Evolutionary conservation across 2,113 vertebrate genomes (phyloP).

Genomic region (Pteropus alecto): DNA sequence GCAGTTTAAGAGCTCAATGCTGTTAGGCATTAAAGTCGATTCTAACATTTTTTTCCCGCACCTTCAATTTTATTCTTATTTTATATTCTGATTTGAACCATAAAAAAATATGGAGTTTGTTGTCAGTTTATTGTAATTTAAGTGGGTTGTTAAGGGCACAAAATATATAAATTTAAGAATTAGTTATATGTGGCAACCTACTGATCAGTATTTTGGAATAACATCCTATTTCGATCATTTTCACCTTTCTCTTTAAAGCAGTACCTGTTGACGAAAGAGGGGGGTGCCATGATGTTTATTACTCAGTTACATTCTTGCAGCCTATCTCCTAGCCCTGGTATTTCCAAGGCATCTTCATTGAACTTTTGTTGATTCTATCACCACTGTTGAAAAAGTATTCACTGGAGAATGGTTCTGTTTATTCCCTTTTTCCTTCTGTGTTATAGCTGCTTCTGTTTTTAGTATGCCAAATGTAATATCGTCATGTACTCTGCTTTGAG

Average conservation of each 20-base stretch:
- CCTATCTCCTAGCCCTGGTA: background rate
- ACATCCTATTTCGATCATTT: background rate
- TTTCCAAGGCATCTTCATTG: background rate
- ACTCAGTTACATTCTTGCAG: background rate
- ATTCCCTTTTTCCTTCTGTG: background rate
- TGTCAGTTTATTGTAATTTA: background rate
- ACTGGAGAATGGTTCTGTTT: background rate
- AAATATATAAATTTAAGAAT: background rate
- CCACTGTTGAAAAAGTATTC: background rate
- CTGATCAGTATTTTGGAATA: background rate
- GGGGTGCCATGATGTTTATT: accelerated
- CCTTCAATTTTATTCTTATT: background rate
- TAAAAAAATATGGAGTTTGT: background rate
- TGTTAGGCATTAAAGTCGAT: background rate
- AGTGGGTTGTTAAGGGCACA: background rate
- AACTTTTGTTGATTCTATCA: background rate
- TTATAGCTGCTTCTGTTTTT: background rate
- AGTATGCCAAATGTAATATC: background rate
- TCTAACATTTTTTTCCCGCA: background rate
- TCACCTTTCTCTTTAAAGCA: background rate
- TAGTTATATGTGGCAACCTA: background rate
- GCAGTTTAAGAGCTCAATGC: background rate
- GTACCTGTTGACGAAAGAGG: background rate
- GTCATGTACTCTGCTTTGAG: background rate
- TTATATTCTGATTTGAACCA: background rate